Evolutionary conservation across 1,140 invertebrate genomes (phyloP), one percentile per base, ranked within the genome.

Genomic region (Drosophila arizonae): DNA sequence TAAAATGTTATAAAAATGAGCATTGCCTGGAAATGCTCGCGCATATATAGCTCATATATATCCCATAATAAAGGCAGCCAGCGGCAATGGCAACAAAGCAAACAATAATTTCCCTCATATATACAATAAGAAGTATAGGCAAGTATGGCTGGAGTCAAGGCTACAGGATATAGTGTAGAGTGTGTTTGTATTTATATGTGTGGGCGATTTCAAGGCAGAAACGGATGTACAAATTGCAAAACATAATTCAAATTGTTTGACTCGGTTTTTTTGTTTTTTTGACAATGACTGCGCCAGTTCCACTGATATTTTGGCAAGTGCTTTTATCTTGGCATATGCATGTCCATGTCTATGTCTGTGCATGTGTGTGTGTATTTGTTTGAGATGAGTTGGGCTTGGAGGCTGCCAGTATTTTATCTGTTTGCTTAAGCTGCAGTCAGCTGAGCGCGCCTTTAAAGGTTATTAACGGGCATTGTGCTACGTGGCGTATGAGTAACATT

Each of bases 181-280:
- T 39, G 48, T 39, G 51, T 17, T 50, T 43, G 54, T 36, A 13
- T 68, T 68, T 69, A 61, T 69, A 61, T 24, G 66, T 67, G 76
- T 72, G 68, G 41, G 68, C 50, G 77, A 56, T 79, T 66, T 63
- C 33, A 86, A 86, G 70, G 67, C 82, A 75, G 63, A 69, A 84
- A 71, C 85, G 84, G 84, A 88, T 88, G 82, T 90, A 90, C 80
- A 90, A 90, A 90, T 90, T 90, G 87, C 87, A 73, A 70, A 77
- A 82, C 87, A 90, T 90, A 90, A 90, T 90, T 90, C 87, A 90
- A 90, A 90, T 90, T 90, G 87, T 84, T 88, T 90, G 87, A 90
- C 87, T 79, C 36, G 11, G 10, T 33, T 33, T 33, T 30, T 30
- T 30, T 30, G 75, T 72, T 79, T 77, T 67, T 79, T 88, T 84